These are phyloP conservation scores for Drosophila eohydei DNA, from an alignment of 2,888 invertebrate species.

Conservation along the genomic window DNA sequence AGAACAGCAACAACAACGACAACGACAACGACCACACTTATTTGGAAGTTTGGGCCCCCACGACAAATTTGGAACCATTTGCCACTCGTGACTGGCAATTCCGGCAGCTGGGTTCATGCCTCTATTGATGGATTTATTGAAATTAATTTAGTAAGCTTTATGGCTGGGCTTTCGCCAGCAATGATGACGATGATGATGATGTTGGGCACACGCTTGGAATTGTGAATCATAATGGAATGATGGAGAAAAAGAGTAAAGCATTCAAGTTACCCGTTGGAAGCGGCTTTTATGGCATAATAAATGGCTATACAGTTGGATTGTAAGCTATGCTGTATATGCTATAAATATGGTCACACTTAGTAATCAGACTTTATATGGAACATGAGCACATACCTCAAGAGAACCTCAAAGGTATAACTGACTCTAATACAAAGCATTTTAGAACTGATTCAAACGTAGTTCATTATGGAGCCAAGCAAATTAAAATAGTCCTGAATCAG, in stretches of 20 bases:
- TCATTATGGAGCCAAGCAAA: background rate
- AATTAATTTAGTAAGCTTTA: slow-evolving; percentile 67
- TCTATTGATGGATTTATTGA: slow-evolving; percentile 75
- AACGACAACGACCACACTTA: slow-evolving; percentile 11
- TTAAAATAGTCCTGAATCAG: background rate
- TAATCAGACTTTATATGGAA: slow-evolving; percentile 25
- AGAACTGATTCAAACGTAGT: background rate
- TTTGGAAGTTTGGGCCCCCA: slow-evolving; percentile 23
- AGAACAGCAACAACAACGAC: slow-evolving; percentile 3
- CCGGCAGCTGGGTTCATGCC: slow-evolving; percentile 29
- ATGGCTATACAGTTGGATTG: slow-evolving; percentile 12
- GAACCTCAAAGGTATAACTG: background rate
- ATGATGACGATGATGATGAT: slow-evolving; percentile 14
- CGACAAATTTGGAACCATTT: slow-evolving; percentile 38
- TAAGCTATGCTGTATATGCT: slow-evolving; percentile 4
- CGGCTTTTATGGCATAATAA: slow-evolving; percentile 10
- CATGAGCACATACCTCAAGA: background rate
- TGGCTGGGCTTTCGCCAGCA: slow-evolving; percentile 27
- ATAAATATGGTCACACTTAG: slow-evolving; percentile 24
- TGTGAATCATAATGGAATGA: slow-evolving; percentile 33
- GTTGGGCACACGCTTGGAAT: slow-evolving; percentile 34
- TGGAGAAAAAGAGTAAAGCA: slow-evolving; percentile 9
- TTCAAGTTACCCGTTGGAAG: slow-evolving; percentile 17
- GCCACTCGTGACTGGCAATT: slow-evolving; percentile 33
- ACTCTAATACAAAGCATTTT: background rate